Percentiles rank a stretch among this genome's conserved stretches.
Evolutionary conservation across 1,140 invertebrate species (phyloP).

Genomic region (Sarcophaga bullata): DNA sequence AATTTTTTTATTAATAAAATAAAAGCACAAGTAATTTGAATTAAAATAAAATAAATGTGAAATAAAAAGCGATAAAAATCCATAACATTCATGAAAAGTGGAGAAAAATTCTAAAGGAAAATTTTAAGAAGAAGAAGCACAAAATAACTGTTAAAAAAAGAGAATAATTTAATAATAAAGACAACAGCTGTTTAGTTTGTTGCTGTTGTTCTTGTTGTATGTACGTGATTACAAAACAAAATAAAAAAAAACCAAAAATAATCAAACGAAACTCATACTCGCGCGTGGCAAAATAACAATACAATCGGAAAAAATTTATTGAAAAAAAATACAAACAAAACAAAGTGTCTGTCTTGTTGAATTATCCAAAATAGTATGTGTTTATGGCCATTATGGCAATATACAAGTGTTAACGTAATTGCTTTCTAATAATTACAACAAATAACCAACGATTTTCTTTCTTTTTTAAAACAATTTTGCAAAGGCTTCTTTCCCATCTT

Average conservation of each 20-base stretch:
- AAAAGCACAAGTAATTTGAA: no score
- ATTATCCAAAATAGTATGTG: slow-evolving; percentile 17
- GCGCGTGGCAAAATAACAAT: slow-evolving; percentile 19
- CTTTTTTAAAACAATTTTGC: not conserved
- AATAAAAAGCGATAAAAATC: not conserved
- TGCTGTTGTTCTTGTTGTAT: not conserved
- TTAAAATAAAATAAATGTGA: no score
- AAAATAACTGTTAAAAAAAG: not conserved
- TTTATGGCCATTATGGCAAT: not conserved
- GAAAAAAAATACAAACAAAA: not conserved
- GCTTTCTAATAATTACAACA: no score
- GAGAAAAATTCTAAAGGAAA: not conserved
- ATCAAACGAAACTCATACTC: not conserved
- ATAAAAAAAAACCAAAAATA: not conserved
- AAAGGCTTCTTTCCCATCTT: slow-evolving; percentile 5
- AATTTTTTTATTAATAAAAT: no score
- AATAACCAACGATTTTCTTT: not conserved
- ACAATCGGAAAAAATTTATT: not conserved
- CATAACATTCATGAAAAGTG: not conserved
- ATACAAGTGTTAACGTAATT: no score
- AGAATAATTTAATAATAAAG: not conserved
- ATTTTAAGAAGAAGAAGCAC: not conserved
- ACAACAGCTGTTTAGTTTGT: slow-evolving; percentile 12
- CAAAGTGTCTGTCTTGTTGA: not conserved
- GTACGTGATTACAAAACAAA: slow-evolving; percentile 10